Base-by-base conservation (phyloP, 2,797 vertebrate species). In the Masticophis lateralis region DNA sequence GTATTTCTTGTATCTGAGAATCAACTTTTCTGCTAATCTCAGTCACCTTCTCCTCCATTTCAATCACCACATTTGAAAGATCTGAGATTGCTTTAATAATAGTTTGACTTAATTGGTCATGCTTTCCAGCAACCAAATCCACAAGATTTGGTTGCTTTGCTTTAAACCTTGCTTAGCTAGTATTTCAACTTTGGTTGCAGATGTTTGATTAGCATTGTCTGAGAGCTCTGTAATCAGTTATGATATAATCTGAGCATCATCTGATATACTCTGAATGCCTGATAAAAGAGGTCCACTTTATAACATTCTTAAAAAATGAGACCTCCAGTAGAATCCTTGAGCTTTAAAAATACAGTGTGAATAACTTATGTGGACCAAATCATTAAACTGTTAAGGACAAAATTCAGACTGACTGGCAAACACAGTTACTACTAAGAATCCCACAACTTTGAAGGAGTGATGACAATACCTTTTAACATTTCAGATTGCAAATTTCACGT, bases 401-500 rank as follows among this genome's bases (percentile, higher is more conserved):
- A 96, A 96, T 94, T 95, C 93, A 96, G 69, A 94, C 91, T 89
- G 91, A 11, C 69, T 97, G 91, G 61, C 96, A 95, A 96, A 96
- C 93, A 96, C 37, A 93, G 92, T 95, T 93, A 96, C 96, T 95
- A 94, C 94, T 79, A 93, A 90, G 96, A 96, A 92, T 86, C 57
- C 91, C 60, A 90, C 27, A 94, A 95, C 88, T 92, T 37, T 94
- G 92, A 94, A 94, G 92, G 94, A 96, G 95, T 92, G 88, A 86
- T 96, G 96, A 95, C 94, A 96, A 95, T 96, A 94, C 86, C 87
- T 87, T 94, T 95, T 94, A 95, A 94, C 93, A 94, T 97, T 97
- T 96, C 91, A 88, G 69, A 95, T 96, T 95, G 88, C 94, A 89
- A 95, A 94, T 91, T 95, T 95, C 94, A 94, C 86, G 59, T 92